These are phyloP conservation scores for Bombycilla garrulus DNA, from an alignment of 2,113 vertebrate species.

Conservation along the genomic window DNA sequence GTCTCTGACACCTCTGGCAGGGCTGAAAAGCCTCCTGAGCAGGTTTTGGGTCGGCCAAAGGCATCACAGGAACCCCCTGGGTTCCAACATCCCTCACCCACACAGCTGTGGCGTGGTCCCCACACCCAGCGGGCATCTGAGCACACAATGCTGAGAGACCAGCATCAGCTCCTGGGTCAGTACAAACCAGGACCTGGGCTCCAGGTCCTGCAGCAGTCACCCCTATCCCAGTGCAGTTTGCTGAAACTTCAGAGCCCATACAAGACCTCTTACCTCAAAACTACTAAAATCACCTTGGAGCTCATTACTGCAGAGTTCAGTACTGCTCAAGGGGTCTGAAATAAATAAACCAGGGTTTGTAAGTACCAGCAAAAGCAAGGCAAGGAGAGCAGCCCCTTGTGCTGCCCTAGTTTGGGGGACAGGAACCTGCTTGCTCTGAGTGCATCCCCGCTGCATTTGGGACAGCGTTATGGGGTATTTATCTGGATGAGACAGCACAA, in stretches of 20 bases:
- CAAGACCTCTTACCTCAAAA: background rate
- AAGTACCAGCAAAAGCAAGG: background rate
- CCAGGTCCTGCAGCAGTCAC: background rate
- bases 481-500: background rate
- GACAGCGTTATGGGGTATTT: fast-evolving
- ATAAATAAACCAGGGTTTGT: background rate
- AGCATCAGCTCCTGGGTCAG: background rate
- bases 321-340: background rate
- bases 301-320: background rate
- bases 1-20: no score
- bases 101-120: background rate
- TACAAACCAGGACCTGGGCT: background rate
- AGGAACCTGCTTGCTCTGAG: background rate
- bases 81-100: no score
- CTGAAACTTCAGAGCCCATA: background rate
- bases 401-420: background rate
- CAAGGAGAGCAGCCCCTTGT: background rate
- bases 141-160: background rate
- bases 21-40: no score
- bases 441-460: background rate
- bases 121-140: background rate
- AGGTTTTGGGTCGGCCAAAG: no score
- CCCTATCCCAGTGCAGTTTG: background rate
- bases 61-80: no score
- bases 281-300: background rate